Evolutionary conservation across 2,888 invertebrate species (phyloP), one percentile per base, ranked within the genome.

Genomic region (Drosophila atroscutellata): DNA sequence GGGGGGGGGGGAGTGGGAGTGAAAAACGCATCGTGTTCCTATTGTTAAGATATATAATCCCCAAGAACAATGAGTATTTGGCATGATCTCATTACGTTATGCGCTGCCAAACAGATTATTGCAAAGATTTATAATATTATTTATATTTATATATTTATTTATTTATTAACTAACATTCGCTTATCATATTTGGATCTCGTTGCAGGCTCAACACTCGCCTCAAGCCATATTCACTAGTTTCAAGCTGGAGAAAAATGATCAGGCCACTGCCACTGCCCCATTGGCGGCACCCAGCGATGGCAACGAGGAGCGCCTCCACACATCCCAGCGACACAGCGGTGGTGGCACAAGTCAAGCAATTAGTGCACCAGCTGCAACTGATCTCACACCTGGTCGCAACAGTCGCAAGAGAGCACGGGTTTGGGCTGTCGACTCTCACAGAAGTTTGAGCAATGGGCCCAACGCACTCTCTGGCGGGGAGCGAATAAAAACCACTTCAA

Each of bases 211-310:
- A 72, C 93, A 96, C 83, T 96, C 97, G 37, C 98, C 97, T 0
- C 97, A 98, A 93, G 98, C 98, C 1, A 97, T 98, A 81, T 98
- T 98, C 92, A 98, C 98, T 24, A 98, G 97, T 82, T 98, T 98
- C 92, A 98, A 98, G 92, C 94, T 98, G 73, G 98, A 98, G 24
- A 98, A 97, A 37, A 83, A 54, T 60, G 84, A 85, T 30, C 74
- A 66, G 30, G 1, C 58, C 4, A 20, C 60, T 60, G 30, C n/a
- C n/a, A n/a, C n/a, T 28, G 51, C 52, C 28, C 49, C 56, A 24
- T 15, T 66, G 4, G 28, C 42, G 0, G 13, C 68, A 1, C 2
- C 68, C 20, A 15, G 37, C 0, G 72, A 59, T 11, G 36, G 13
- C 2, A 24, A 50, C 15, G 81, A 77, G 30, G 62, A 42, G 20